These are phyloP conservation scores for Columba janthina DNA, from an alignment of 2,113 vertebrate genomes.

Conservation along the genomic window DNA sequence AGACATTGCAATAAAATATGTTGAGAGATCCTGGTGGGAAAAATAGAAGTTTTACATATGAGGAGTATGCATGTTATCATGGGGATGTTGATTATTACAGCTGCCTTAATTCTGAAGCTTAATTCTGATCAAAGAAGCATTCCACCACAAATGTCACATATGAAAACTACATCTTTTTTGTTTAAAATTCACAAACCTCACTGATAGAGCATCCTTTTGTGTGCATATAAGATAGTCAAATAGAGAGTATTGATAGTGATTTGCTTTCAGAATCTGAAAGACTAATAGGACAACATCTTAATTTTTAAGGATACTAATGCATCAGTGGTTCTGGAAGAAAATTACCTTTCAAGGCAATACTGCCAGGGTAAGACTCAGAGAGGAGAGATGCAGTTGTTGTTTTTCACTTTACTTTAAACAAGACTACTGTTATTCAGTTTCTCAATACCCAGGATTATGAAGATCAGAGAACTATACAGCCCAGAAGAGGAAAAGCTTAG, in stretches of 20 bases:
- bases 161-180: not conserved
- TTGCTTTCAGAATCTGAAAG: not conserved
- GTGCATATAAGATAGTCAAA: not conserved
- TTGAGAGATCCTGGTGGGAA: not conserved
- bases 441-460: conserved; percentile 66
- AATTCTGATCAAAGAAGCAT: conserved; percentile 26
- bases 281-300: not conserved
- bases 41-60: not conserved
- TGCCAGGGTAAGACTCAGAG: conserved; percentile 32
- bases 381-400: conserved; percentile 56
- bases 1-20: not conserved
- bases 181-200: not conserved
- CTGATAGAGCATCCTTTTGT: not conserved
- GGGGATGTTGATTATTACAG: not conserved
- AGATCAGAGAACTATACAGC: conserved; percentile 62
- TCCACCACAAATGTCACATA: not conserved
- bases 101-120: not conserved
- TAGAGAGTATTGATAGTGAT: not conserved
- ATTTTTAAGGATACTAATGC: not conserved
- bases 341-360: conserved; percentile 1
- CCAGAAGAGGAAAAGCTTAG: conserved; percentile 64
- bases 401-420: conserved; percentile 68
- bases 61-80: not conserved
- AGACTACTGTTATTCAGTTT: conserved; percentile 60
- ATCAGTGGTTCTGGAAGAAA: conserved; percentile 18